Evolutionary conservation across 2,113 vertebrate genomes (phyloP), one percentile per base, ranked within the genome.

Genomic region (Leptobrachium ailaonicum): DNA sequence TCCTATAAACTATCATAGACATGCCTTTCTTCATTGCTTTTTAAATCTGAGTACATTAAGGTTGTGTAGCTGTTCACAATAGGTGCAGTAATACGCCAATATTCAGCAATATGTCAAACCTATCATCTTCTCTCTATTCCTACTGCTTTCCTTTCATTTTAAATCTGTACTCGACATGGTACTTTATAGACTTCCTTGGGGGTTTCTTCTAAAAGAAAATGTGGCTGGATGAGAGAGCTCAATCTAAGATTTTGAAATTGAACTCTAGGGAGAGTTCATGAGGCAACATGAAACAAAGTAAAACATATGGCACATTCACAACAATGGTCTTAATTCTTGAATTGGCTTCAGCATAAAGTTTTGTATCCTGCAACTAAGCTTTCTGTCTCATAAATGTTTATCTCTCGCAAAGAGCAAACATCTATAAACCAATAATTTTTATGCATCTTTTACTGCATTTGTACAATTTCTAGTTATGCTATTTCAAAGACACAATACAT

Each of bases 1-100:
- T 68, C 67, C 68, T 41, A 77, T 77, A 77, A 77, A 77, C 76
- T 70, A 66, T 77, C 67, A 71, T 77, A 77, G 76, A 77, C 66
- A 77, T 58, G 76, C 68, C 76, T 77, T 77, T 77, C 67, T 71
- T 77, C 76, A 77, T 70, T 60, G 11, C 42, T 77, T 77, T 41
- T 70, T 62, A 62, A 66, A 77, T 77, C 54, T 45, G 54, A 77
- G 76, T 62, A 77, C 66, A 77, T 70, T 77, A 45, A 77, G 54
- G 66, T 77, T 77, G 76, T 44, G 54, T 56, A 77, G 76, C 76
- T 70, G 76, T 54, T 70, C 53, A 77, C 53, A 77, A 77, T 77
- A 77, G 76, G 54, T 54, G 62, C 66, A 42, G 76, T 53, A 70
- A 77, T 77, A 77, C 70, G 70, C 70, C 76, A 77, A 70, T 32